These are phyloP conservation scores for Eira barbara DNA, from an alignment of 2,113 vertebrate genomes.

Conservation along the genomic window DNA sequence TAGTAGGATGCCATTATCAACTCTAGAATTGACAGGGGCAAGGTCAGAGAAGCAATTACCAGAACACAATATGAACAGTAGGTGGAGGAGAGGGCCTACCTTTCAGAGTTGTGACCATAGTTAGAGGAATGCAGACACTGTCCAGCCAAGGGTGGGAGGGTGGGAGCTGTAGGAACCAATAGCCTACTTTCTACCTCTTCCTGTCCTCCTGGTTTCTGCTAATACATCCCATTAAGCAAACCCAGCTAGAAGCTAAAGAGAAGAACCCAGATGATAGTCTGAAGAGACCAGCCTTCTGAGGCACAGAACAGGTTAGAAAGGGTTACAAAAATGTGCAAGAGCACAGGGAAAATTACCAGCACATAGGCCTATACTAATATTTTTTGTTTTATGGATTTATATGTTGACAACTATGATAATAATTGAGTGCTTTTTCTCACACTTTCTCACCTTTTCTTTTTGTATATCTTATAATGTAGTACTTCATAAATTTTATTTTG, in stretches of 20 bases:
- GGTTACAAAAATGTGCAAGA: neutral
- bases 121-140: neutral
- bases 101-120: neutral
- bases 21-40: neutral
- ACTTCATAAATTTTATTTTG: neutral
- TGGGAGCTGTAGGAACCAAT: neutral
- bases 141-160: neutral
- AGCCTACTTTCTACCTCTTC: neutral
- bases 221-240: neutral
- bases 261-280: neutral
- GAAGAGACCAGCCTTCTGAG: neutral
- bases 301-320: neutral
- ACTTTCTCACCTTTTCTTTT: neutral
- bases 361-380: neutral
- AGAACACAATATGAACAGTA: neutral
- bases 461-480: neutral
- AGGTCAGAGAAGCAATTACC: neutral
- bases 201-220: neutral
- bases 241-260: neutral
- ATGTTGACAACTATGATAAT: neutral
- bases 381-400: constrained; percentile 6
- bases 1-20: neutral
- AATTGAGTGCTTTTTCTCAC: neutral
- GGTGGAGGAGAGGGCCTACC: neutral
- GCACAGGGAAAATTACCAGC: neutral